These are phyloP conservation scores for Tachina grossa DNA, from an alignment of 2,888 invertebrate species.

Conservation along the genomic window DNA sequence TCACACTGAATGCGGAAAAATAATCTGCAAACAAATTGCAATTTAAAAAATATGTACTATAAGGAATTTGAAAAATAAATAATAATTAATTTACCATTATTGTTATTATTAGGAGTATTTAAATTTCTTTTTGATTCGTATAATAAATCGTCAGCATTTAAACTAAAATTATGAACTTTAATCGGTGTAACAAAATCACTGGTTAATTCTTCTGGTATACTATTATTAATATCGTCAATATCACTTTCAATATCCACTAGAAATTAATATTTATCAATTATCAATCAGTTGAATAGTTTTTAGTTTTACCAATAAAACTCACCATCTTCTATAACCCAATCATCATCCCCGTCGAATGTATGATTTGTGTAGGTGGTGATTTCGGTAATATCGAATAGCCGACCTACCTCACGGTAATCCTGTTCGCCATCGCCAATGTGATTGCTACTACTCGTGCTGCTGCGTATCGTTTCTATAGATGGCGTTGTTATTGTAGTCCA, in stretches of 20 bases:
- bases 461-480: constrained; percentile 22
- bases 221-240: constrained; percentile 75
- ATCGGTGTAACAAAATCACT: constrained; percentile 85
- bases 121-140: constrained; percentile 83
- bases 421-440: constrained; percentile 3
- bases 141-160: constrained; percentile 85
- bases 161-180: constrained; percentile 84
- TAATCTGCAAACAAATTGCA: constrained; percentile 74
- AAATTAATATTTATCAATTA: not conserved
- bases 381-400: constrained; percentile 68
- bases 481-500: constrained; percentile 55
- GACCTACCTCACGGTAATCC: constrained; percentile 32
- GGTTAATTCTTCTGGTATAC: constrained; percentile 75
- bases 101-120: constrained; percentile 72
- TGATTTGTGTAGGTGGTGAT: constrained; percentile 75
- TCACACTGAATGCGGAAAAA: constrained; percentile 84
- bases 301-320: not conserved
- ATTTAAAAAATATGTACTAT: too few relatives aligned
- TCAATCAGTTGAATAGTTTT: too few relatives aligned
- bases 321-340: constrained; percentile 74
- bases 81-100: constrained; percentile 56
- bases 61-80: not conserved
- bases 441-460: constrained; percentile 17
- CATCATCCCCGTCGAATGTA: constrained; percentile 74
- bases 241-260: constrained; percentile 74